Percentiles rank a stretch among this genome's conserved stretches.
Evolutionary conservation across 2,113 vertebrate genomes (phyloP).

Genomic region (Clarias gariepinus): DNA sequence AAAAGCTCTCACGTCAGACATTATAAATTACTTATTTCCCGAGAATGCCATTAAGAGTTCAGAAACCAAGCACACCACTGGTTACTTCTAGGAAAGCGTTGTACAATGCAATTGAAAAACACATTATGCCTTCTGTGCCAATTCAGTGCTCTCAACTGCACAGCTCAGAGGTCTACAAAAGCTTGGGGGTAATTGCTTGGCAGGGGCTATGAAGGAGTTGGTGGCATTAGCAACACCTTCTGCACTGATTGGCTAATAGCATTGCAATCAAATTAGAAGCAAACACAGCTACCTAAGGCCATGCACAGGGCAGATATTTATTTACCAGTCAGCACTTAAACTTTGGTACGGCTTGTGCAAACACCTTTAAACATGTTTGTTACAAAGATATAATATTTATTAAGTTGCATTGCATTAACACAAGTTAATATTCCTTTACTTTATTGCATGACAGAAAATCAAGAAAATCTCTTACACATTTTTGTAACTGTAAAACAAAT

Average conservation of each 20-base stretch:
- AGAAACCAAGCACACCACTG: not conserved
- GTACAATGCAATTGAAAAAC: constrained; percentile 7
- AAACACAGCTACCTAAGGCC: constrained; percentile 52
- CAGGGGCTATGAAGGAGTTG: constrained; percentile 57
- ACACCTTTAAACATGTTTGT: not conserved
- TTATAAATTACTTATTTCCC: not conserved
- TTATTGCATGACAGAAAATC: too few relatives aligned
- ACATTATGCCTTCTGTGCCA: constrained; percentile 8
- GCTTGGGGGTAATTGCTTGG: constrained; percentile 42
- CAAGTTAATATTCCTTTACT: not conserved
- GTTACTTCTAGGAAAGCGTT: constrained; percentile 1
- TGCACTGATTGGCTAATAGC: constrained; percentile 61
- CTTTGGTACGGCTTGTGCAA: not conserved
- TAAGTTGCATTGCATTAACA: not conserved
- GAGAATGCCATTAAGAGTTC: constrained; percentile 5
- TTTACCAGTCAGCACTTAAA: constrained; percentile 23
- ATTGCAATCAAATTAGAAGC: constrained; percentile 57
- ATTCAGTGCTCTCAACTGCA: constrained; percentile 9
- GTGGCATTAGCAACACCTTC: constrained; percentile 57
- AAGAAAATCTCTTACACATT: not conserved
- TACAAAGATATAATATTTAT: not conserved
- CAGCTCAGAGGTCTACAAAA: constrained; percentile 34
- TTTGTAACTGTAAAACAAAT: not conserved
- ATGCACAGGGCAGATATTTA: constrained; percentile 38
- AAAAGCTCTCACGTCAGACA: not conserved